Conservation (phyloP, 2,888 invertebrate species). For the Euplagia quadripunctaria region DNA sequence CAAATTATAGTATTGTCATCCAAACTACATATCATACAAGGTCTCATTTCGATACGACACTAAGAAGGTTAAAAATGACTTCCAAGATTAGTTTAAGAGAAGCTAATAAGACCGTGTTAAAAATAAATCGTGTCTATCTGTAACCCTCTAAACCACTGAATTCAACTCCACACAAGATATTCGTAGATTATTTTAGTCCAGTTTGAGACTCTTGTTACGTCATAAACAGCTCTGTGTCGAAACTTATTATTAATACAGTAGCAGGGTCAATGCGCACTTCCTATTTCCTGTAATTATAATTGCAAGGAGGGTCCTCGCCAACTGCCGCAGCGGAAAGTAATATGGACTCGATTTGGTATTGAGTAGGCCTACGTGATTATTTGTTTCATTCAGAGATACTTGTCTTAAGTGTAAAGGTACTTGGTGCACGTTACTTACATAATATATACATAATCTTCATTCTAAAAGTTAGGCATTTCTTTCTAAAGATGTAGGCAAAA, state of each 20-base stretch:
- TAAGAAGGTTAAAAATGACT: no score
- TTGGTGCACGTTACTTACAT: no score
- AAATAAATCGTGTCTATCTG: no score
- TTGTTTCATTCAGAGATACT: background rate
- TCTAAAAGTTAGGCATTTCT: background rate
- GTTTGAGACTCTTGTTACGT: background rate
- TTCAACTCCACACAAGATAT: no score
- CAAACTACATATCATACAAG: no score
- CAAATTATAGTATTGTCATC: no score
- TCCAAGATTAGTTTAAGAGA: no score
- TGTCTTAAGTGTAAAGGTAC: background rate
- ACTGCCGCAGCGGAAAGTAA: background rate
- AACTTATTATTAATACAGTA: background rate
- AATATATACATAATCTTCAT: background rate
- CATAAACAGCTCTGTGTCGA: background rate
- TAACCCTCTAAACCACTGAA: no score
- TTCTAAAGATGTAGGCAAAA: background rate
- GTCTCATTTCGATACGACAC: no score
- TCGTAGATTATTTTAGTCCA: background rate
- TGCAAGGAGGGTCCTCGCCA: background rate
- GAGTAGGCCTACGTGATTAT: background rate
- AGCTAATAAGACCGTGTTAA: no score
- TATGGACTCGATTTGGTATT: no score
- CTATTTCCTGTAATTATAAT: conserved; percentile 2
- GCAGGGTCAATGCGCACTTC: background rate